Base-by-base conservation (phyloP, 2,113 vertebrate genomes). In the Hippocampus mohnikei region DNA sequence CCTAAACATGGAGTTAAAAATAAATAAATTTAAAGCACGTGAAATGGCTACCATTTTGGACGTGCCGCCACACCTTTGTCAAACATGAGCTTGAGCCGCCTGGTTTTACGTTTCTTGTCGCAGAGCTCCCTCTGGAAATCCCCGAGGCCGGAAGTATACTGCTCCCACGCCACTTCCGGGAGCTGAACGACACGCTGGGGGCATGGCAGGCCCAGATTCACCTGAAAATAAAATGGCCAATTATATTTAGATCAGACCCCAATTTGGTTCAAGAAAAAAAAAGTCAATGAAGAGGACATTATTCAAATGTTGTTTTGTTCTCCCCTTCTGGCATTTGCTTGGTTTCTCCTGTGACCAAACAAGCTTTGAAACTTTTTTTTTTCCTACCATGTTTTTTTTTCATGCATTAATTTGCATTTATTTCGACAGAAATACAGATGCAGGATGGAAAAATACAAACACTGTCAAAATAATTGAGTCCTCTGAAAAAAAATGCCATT, bases 131-230 rank as follows among this genome's bases (percentile, higher is more conserved):
- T 94, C 88, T 98, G 95, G 75, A 99, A 98, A 81, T 98, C 95
- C 6, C 95, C 94, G 67, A 98, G 94, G 79, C 95, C 96, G 69
- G 92, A 95, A 67, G 97, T 99, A 90, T 99, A 98, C 87, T 99
- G 96, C 89, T 98, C 97, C 97, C 97, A 99, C 4, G 94, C 86
- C 48, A 99, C 93, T 63, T 98, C 95, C 21, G 97, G 97, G 77
- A 99, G 93, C 71, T 98, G 96, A 75, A 99, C 97, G 68, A 99
- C 96, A 81, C 96, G 94, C 89, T 99, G 97, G 66, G 96, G 95
- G 82, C 93, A 94, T 23, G 97, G 97, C 91, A 99, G 86, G 58
- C 93, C 96, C 91, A 98, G 84, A 84, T 94, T 93, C 77, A 94
- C 90, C 97, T 99, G 86, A 55, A 55, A 55, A 55, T 55, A 2